Conservation (phyloP, 2,113 vertebrate genomes). For the Coregonus clupeaformis region DNA sequence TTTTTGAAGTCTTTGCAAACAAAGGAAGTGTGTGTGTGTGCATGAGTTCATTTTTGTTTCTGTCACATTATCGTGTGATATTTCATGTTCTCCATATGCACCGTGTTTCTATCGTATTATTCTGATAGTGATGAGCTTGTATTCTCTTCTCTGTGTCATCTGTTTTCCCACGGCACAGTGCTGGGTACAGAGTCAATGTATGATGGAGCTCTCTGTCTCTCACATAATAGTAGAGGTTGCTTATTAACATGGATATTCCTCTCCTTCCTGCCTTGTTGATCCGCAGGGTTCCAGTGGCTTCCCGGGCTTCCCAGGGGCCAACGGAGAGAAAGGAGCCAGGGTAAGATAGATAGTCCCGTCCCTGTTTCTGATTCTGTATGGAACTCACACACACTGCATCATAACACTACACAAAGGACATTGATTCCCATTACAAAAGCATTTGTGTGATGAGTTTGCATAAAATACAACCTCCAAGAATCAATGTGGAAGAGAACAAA, state of each 20-base stretch:
- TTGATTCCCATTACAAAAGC: slow-evolving; percentile 52
- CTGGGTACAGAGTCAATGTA: background rate
- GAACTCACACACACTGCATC: slow-evolving; percentile 34
- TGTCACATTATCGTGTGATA: background rate
- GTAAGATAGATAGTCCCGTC: slow-evolving; percentile 44
- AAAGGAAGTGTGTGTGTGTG: background rate
- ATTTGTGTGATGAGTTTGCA: slow-evolving; percentile 44
- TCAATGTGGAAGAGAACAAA: slow-evolving; percentile 45
- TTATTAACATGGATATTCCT: background rate
- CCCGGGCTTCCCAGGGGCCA: slow-evolving; percentile 69
- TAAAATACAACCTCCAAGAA: slow-evolving; percentile 36
- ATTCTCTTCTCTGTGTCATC: background rate
- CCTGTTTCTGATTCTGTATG: slow-evolving; percentile 49
- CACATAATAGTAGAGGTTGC: background rate
- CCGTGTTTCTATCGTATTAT: background rate
- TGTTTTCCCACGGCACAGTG: background rate
- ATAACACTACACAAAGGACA: slow-evolving; percentile 35
- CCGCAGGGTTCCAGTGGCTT: slow-evolving; percentile 74
- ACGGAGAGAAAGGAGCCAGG: slow-evolving; percentile 74
- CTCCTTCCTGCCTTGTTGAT: background rate
- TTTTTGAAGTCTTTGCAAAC: background rate
- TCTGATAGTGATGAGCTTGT: background rate
- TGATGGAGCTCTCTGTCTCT: background rate
- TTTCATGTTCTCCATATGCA: background rate
- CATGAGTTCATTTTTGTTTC: too few relatives aligned